phyloP scores from a whole-genome alignment of 2,113 vertebrate species.

The Cyprinodon brontotheroides region DNA sequence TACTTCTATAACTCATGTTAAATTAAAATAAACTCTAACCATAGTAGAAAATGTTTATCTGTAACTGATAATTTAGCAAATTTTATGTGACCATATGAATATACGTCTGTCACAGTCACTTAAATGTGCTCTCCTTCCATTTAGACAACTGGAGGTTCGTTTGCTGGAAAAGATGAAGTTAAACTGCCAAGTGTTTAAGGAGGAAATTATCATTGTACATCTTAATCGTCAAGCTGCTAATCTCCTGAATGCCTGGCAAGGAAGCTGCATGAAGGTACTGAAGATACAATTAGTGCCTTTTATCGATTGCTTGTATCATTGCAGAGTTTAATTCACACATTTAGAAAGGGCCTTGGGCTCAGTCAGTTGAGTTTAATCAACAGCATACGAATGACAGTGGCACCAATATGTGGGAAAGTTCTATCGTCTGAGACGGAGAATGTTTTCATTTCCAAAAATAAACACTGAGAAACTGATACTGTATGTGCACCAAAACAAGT shows the following conservation, averaged over 20 bases:
- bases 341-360: neutral
- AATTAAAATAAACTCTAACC: neutral
- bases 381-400: constrained; percentile 43
- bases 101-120: constrained; percentile 6
- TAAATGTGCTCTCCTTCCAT: constrained; percentile 12
- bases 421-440: constrained; percentile 39
- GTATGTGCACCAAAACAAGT: constrained; percentile 40
- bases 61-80: neutral
- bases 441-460: constrained; percentile 65
- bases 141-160: constrained; percentile 71
- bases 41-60: neutral
- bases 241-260: constrained; percentile 64
- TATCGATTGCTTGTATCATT: neutral
- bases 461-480: constrained; percentile 43
- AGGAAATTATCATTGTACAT: constrained; percentile 76
- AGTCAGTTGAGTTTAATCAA: constrained; percentile 28
- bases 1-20: neutral
- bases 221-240: constrained; percentile 67
- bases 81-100: neutral
- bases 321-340: neutral
- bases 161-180: constrained; percentile 76
- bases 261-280: constrained; percentile 67
- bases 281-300: neutral
- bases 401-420: constrained; percentile 56
- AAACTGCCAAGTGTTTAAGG: constrained; percentile 78